Base-by-base conservation (phyloP, 1,140 invertebrate genomes). In the Pseudomyrmex pallidus region DNA sequence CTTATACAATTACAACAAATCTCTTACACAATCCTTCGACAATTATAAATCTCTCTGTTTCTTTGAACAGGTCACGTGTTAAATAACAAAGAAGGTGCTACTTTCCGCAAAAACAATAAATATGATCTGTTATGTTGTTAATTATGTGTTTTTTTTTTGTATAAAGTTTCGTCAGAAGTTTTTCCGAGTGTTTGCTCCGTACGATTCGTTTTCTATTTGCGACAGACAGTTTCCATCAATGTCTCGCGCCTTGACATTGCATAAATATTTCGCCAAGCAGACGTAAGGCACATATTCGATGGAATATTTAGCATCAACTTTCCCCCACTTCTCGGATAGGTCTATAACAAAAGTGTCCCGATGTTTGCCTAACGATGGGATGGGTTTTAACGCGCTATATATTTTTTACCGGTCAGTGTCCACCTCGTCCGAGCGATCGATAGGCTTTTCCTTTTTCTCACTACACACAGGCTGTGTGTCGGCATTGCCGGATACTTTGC, bases 401-500 rank as follows among this genome's bases (percentile, higher is more conserved):
- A 68, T 48, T 72, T 73, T 78, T 85, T 82, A 80, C 83, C 82
- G 84, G 85, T 85, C 86, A 89, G 78, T 83, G 86, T 85, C 83
- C 87, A 87, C 22, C 35, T 7, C 35, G 25, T 2, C 48, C 20
- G 10, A 13, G 10, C 15, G 86, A 90, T 91, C 91, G 89, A 91
- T 91, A 61, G 9, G 25, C 48, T 68, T 67, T 78, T 85, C 12
- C 44, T 85, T 88, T 86, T 74, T 74, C 72, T 25, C 50, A 48
- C 50, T 52, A 12, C 61, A 57, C 82, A 76, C 44, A 10, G 59
- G 61, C n/a, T 62, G 63, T 62, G 63, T 62, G 54, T 20, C 22
- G 50, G 35, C 10, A 72, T 76, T 74, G 13, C 48, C 17, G 3
- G 54, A 83, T 83, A 72, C 35, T 48, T 85, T 20, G 44, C n/a